Percentiles rank a stretch among this genome's conserved stretches.
phyloP scores from a whole-genome alignment of 2,113 vertebrate species.

The cat (Felis catus) region DNA sequence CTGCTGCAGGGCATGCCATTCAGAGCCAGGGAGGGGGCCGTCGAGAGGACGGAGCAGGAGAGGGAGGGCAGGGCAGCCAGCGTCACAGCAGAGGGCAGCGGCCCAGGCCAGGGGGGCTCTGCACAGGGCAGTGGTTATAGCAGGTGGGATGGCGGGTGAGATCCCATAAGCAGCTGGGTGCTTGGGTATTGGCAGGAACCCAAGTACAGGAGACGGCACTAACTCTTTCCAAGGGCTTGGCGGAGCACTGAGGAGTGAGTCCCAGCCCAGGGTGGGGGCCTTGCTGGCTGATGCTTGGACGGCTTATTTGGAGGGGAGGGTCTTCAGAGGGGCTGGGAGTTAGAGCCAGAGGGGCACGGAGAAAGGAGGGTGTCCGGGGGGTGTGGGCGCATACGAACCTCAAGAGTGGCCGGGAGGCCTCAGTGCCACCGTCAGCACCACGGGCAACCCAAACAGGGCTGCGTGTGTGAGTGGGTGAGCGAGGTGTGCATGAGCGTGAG shows the following conservation, averaged over 20 bases:
- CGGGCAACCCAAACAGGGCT: neutral
- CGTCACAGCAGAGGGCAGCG: neutral
- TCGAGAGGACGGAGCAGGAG: neutral
- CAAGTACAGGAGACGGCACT: neutral
- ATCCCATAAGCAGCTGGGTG: neutral
- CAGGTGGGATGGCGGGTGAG: neutral
- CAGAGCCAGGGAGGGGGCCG: neutral
- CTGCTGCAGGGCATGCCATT: neutral
- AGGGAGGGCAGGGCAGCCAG: neutral
- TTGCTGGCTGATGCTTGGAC: fast-evolving
- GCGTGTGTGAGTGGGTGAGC: neutral
- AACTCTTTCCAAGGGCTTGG: neutral
- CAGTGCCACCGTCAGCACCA: neutral
- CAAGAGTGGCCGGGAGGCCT: fast-evolving
- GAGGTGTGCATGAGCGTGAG: neutral
- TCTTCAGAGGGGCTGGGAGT: neutral
- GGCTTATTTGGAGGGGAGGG: neutral
- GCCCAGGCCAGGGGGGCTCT: neutral
- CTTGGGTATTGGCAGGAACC: neutral
- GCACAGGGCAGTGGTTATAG: neutral
- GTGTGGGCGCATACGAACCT: neutral
- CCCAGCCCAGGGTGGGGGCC: no score
- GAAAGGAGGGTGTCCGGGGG: neutral
- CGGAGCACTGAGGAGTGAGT: neutral
- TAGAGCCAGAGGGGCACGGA: neutral